Conservation (phyloP, 2,888 invertebrate genomes). For the Piscicola geometra region DNA sequence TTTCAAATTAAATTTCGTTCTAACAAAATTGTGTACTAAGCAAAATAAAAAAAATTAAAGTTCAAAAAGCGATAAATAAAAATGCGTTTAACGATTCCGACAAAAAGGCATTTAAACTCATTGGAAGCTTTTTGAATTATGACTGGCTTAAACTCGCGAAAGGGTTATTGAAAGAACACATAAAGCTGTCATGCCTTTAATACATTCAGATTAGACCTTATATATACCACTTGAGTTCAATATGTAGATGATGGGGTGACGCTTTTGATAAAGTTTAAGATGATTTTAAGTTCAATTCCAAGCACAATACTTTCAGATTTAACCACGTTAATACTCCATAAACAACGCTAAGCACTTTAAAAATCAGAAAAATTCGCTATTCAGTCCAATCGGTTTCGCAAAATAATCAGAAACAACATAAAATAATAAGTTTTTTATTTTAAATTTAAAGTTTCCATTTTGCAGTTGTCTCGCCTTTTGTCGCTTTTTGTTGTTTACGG, state of each 20-base stretch:
- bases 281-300: no score
- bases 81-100: background rate
- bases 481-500: background rate
- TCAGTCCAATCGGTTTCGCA: background rate
- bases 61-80: no score
- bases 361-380: background rate
- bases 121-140: slow-evolving; percentile 3
- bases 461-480: slow-evolving; percentile 16
- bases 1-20: background rate
- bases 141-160: background rate
- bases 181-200: background rate
- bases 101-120: background rate
- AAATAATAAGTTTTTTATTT: background rate
- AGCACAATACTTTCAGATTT: no score
- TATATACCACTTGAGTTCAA: background rate
- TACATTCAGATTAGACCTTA: background rate
- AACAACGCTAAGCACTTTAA: background rate
- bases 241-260: background rate
- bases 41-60: background rate
- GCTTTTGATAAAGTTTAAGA: no score
- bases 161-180: background rate
- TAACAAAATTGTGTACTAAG: background rate
- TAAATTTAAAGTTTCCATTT: slow-evolving; percentile 6
- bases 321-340: no score
- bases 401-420: background rate